Evolutionary conservation across 2,888 invertebrate genomes (phyloP), one percentile per base, ranked within the genome.

Genomic region (Nycteola revayana): DNA sequence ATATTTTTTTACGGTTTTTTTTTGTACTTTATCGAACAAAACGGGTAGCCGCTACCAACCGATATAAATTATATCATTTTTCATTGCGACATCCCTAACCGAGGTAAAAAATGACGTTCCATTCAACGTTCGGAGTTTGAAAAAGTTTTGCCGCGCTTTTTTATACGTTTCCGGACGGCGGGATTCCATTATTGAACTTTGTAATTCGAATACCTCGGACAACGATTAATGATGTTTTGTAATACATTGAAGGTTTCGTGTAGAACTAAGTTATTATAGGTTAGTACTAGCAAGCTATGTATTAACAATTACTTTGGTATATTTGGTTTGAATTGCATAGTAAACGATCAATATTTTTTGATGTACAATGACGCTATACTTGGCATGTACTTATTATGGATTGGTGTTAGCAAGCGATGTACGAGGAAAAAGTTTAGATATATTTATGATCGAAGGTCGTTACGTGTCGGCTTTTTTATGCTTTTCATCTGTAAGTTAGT

Each of bases 1-100:
- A 57, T 49, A 72, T 76, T 71, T 75, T 77, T 70, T 67, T 68
- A 66, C 70, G 68, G 70, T 72, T 79, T 75, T 80, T 86, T 84
- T 83, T 85, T 87, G 74, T 84, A 83, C 83, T 85, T 85, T 83
- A 77, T 81, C 79, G 68, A 79, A 85, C 85, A 88, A 88, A 88
- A 88, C 87, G 86, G 70, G 88, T 87, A 88, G 88, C 88, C 79
- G 85, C 84, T 82, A 80, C 83, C 79, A 75, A 60, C 60, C 61
- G 80, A 87, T 87, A 88, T 87, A 88, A 88, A 88, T 88, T 88
- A 88, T 88, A 87, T 82, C 86, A 88, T 87, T 87, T 87, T 85
- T 87, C 88, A 87, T 74, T 76, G 79, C 78, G 86, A 86, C 86
- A 85, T 75, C 83, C 80, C 81, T 80, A 83, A 83, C 84, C 74